Base-by-base conservation (phyloP, 1,140 invertebrate species). In the Dendrolimus kikuchii region DNA sequence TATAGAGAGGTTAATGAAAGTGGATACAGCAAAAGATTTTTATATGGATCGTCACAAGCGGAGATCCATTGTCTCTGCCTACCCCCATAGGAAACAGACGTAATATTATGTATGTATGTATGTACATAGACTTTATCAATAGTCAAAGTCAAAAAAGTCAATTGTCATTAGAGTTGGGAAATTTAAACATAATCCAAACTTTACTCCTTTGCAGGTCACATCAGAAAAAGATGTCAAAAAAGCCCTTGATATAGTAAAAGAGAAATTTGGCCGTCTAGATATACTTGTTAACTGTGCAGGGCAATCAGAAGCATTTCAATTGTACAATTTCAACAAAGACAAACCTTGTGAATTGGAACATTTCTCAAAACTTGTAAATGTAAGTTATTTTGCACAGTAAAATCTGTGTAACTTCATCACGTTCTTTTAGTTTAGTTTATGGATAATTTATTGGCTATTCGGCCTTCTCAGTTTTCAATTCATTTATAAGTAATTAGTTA, bases 281-380 rank as follows among this genome's bases (percentile, higher is more conserved):
- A 91, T 93, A 43, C 86, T 94, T 6, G 94, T 99, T 0, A 99
- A 99, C 80, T 99, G 98, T 89, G 99, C 99, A 10, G 98, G 98
- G 10, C 94, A 98, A 60, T 95, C 93, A 1, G 89, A 93, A 7
- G 96, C 98, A 6, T 92, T 92, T 64, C 96, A 96, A 84, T 92
- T 93, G 0, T 99, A 95, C 75, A 99, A 99, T 82, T 95, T 95
- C 65, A 94, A 95, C 53, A 98, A 96, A 85, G 91, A 94, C 36
- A 56, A 71, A 4, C 78, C 93, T 7, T 96, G 97, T 71, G 57
- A 51, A 0, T 67, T 93, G 46, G 90, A 91, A 42, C 90, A 93
- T 58, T 95, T 95, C 76, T 60, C 49, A 5, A 67, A 78, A 60
- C 70, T 73, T 65, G 44, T 85, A 39, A 75, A 81, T 69, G 79